Evolutionary conservation across 1,140 invertebrate genomes (phyloP), one percentile per base, ranked within the genome.

Genomic region (Andricus grossulariae): DNA sequence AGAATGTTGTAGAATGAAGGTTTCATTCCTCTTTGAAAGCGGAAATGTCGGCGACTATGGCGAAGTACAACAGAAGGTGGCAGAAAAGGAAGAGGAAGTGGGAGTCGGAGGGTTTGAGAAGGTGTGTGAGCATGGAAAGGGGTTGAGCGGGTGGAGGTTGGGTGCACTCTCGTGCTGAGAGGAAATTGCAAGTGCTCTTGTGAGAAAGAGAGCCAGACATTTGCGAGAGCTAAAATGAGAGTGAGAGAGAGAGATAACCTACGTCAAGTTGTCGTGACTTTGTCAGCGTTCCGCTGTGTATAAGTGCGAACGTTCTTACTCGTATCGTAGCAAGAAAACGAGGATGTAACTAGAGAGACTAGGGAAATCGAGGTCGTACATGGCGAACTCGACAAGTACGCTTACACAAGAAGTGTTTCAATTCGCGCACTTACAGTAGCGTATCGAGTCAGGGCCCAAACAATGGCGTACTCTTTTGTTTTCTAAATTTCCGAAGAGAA

Each of bases 211-310:
- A 81, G 89, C 87, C 87, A 88, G 76, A 77, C 72, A 76, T 89
- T 89, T 88, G 89, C 89, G 89, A 88, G 82, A 77, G 82, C 55
- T 60, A 76, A 76, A 45, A 25, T 76, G 83, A 78, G 79, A 32
- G 81, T 78, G 84, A 84, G 74, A 80, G 72, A 80, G 80, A 84
- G 72, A 76, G 82, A 75, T 78, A 82, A 72, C 76, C 83, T 83
- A 80, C 82, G 82, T 78, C 83, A 80, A 82, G 78, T 77, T 80
- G 84, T 86, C 80, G 84, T 85, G 88, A 89, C 89, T 91, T 90
- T 89, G 89, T 91, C 89, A 91, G 89, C 89, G 86, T 87, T 89
- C 85, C 85, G 83, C 84, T 79, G 77, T 78, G 77, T 78, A 83
- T 66, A 86, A 85, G 87, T 87, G 85, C 80, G 84, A 88, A 86